These are phyloP conservation scores for Chironomus tentans DNA, from an alignment of 2,888 invertebrate species.

Conservation along the genomic window DNA sequence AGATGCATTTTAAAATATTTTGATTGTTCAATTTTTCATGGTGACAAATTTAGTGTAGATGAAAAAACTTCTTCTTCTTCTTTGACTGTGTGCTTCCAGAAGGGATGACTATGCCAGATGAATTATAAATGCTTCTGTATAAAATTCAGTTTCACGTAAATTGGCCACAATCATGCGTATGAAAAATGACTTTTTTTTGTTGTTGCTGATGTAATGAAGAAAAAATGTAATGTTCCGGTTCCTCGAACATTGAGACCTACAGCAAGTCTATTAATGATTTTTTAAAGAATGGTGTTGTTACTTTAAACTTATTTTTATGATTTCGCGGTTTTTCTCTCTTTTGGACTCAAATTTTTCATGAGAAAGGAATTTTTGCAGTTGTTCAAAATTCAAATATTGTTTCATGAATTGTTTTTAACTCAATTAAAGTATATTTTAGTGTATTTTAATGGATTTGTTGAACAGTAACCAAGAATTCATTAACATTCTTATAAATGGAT, in stretches of 20 bases:
- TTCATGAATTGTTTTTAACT: too few relatives aligned
- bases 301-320: too few relatives aligned
- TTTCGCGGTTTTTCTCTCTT: not conserved
- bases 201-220: not conserved
- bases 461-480: too few relatives aligned
- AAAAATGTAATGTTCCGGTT: conserved; percentile 20
- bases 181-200: conserved; percentile 18
- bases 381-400: too few relatives aligned
- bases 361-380: too few relatives aligned
- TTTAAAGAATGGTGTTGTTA: too few relatives aligned
- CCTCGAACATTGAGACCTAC: not conserved
- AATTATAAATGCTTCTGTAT: not conserved
- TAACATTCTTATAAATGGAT: too few relatives aligned
- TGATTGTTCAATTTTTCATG: conserved; percentile 26
- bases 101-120: not conserved
- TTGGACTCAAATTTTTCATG: not conserved
- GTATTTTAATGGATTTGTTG: too few relatives aligned
- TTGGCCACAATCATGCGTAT: conserved; percentile 1
- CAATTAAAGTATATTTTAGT: too few relatives aligned
- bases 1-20: conserved; percentile 22
- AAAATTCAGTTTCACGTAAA: not conserved
- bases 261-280: too few relatives aligned
- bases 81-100: too few relatives aligned
- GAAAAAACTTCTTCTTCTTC: too few relatives aligned
- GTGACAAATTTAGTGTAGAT: conserved; percentile 23